Evolutionary conservation across 2,113 vertebrate genomes (phyloP), one percentile per base, ranked within the genome.

Genomic region (Myotis yumanensis): DNA sequence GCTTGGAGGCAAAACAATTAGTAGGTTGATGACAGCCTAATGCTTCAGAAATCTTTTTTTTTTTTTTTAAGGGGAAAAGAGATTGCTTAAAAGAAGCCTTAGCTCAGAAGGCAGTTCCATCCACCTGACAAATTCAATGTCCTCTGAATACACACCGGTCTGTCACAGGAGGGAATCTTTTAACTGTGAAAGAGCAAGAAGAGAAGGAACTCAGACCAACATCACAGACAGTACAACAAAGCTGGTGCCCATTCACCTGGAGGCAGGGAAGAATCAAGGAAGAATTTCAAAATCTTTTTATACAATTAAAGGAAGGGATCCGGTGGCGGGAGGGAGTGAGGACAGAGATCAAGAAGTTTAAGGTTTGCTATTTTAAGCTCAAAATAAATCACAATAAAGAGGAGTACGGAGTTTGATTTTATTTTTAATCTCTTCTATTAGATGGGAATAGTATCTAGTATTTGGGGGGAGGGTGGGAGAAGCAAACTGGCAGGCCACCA

Each of bases 271-370:
- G 90, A 97, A 95, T 96, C 97, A 97, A 95, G 93, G 76, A 97
- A 96, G 91, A 97, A 97, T 97, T 95, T 94, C 96, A 97, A 77
- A 97, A 98, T 93, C 96, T 95, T 97, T 97, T 90, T 91, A 83
- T 95, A 95, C 88, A 95, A 96, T 93, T 96, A 89, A 95, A 97
- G 90, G 95, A 73, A 93, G 79, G 69, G 91, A 94, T 92, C 83
- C 0, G 0, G 72, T 72, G 82, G 59, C 79, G 86, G 90, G 66
- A 54, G 73, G 94, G 40, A 15, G 35, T 5, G 52, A 91, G 95
- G 81, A 86, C 16, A 92, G 83, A 95, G 93, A 97, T 84, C 79
- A 95, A 95, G 23, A 91, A 79, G 82, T 89, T 72, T 89, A 91
- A 96, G 64, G 96, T 90, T 96, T 93, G 7, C 83, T 95, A 91